Conservation (phyloP, 2,113 vertebrate species). For the Chauna torquata region DNA sequence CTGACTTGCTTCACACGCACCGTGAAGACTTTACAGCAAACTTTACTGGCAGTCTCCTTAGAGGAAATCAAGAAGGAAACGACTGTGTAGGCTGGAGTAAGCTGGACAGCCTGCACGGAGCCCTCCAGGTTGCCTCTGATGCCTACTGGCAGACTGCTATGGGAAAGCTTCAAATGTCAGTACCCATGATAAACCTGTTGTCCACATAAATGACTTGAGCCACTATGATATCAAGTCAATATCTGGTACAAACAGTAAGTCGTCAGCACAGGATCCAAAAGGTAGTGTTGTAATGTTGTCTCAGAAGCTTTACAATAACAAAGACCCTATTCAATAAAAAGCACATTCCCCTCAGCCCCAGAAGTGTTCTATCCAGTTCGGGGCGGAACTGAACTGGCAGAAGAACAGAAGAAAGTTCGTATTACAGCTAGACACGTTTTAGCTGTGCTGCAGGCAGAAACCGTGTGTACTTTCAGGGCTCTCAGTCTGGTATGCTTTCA, state of each 20-base stretch:
- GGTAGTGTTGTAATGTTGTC: slow-evolving; percentile 48
- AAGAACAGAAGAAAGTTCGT: slow-evolving; percentile 15
- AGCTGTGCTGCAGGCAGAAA: slow-evolving; percentile 31
- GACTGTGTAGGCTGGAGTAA: fast-evolving
- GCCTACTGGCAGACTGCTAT: not conserved
- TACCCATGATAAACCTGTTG: not conserved
- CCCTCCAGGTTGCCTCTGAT: not conserved
- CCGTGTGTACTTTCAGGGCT: not conserved
- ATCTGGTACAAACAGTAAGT: slow-evolving; percentile 30
- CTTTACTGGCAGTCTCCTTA: not conserved
- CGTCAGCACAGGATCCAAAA: slow-evolving; percentile 34
- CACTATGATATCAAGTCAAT: not conserved
- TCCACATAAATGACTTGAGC: slow-evolving; percentile 12
- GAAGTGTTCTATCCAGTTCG: slow-evolving; percentile 44
- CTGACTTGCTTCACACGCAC: not conserved
- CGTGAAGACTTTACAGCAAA: not conserved
- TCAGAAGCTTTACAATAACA: slow-evolving; percentile 39
- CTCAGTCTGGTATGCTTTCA: not conserved
- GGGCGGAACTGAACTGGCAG: slow-evolving; percentile 31
- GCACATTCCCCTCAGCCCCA: not conserved
- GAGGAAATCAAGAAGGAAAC: not conserved
- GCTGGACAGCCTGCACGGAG: not conserved
- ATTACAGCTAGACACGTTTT: slow-evolving; percentile 32
- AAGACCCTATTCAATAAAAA: slow-evolving; percentile 49
- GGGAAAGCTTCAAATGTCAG: slow-evolving; percentile 31